Evolutionary conservation across 2,797 vertebrate genomes (phyloP), one percentile per base, ranked within the genome.

Genomic region (Spea hammondii): DNA sequence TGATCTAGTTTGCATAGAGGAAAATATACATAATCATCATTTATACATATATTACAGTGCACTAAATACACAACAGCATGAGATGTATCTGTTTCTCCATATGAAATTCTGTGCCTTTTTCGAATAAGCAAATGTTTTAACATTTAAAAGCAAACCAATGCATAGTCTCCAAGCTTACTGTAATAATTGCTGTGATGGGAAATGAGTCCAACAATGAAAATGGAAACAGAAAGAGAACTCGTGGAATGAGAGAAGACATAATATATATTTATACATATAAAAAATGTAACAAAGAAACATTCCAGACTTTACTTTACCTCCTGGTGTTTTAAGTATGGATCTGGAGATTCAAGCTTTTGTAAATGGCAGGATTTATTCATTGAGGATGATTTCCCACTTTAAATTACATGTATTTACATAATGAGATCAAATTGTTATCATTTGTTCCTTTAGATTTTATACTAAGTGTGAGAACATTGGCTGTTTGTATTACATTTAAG

Each of bases 341-440:
- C 59, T 62, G 9, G 14, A 62, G 59, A 62, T 32, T 62, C n/a
- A 62, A 32, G 59, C 59, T 62, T 17, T 17, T 62, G 11, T 62
- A 62, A 62, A 17, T 62, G 59, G 32, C 59, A 62, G 6, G 32
- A 17, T 62, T 32, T 17, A 62, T 62, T 62, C 59, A 62, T 62
- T 62, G 32, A 62, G 59, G 59, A 62, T 62, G 59, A 62, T 62
- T 62, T 62, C 32, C 59, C 32, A 5, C 9, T 5, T 17, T 17
- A 17, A 62, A 62, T 62, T 62, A 62, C 9, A 62, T 62, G 59
- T 62, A 62, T 62, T 62, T 62, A 62, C 59, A 62, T 62, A 62
- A 62, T 62, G 59, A 62, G 59, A 62, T 6, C 14, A 62, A n/a
- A 62, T 62, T 62, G 59, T 62, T 62, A 62, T 62, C 14, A 62